phyloP scores from a whole-genome alignment of 2,888 invertebrate genomes.

The Acleris holmiana region DNA sequence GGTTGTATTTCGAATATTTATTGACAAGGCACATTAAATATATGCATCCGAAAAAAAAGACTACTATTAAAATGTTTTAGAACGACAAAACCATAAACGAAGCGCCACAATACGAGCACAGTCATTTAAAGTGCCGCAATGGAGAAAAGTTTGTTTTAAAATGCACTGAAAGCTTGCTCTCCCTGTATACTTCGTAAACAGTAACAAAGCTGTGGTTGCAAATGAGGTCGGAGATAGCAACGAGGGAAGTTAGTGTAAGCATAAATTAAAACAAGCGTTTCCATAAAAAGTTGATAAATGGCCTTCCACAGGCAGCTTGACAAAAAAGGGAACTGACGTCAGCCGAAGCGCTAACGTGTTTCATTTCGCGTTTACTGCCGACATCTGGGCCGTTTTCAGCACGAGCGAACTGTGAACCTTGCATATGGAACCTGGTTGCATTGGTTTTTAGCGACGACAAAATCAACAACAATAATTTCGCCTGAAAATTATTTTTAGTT shows the following conservation, averaged over 20 bases:
- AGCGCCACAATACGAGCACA: conserved; percentile 42
- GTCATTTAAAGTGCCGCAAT: conserved; percentile 47
- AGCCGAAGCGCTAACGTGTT: conserved; percentile 77
- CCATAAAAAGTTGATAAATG: conserved; percentile 83
- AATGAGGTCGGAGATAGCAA: conserved; percentile 78
- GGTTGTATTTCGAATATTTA: conserved; percentile 8
- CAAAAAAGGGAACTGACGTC: conserved; percentile 78
- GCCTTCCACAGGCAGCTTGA: conserved; percentile 72
- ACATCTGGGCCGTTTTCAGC: conserved; percentile 76
- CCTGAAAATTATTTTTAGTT: conserved; percentile 4
- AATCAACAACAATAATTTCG: conserved; percentile 29
- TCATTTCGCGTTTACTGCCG: conserved; percentile 74
- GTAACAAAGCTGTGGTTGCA: conserved; percentile 69
- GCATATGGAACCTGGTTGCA: conserved; percentile 47
- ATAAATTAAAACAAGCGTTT: conserved; percentile 82
- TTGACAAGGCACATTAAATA: conserved; percentile 12
- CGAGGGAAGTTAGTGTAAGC: conserved; percentile 75
- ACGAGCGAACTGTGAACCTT: conserved; percentile 50
- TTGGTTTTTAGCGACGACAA: conserved; percentile 27
- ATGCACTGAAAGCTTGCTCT: conserved; percentile 56
- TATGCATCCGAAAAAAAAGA: conserved; percentile 8
- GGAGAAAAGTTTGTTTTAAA: conserved; percentile 53
- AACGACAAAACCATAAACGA: conserved; percentile 25
- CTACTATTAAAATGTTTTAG: conserved; percentile 17
- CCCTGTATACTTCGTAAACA: conserved; percentile 57